Conservation (phyloP, 2,888 invertebrate genomes). For the Pyralis farinalis region DNA sequence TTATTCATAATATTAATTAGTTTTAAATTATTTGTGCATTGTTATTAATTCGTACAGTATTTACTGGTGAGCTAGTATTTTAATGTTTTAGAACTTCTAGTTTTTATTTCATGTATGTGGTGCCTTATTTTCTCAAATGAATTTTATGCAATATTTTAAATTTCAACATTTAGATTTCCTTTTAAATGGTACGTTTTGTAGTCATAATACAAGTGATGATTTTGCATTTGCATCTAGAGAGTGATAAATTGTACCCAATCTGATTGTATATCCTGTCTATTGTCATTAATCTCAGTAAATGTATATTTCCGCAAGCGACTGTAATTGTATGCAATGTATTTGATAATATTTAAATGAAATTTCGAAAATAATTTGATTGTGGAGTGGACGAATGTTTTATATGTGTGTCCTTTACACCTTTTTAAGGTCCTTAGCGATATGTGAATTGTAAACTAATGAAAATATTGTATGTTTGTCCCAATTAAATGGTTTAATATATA, state of each 20-base stretch:
- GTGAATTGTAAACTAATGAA: slow-evolving; percentile 78
- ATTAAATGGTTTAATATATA: slow-evolving; percentile 81
- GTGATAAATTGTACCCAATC: slow-evolving; percentile 26
- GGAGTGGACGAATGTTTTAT: slow-evolving; percentile 56
- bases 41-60: slow-evolving; percentile 61
- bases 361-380: slow-evolving; percentile 35
- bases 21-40: slow-evolving; percentile 41
- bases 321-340: slow-evolving; percentile 30
- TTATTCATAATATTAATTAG: slow-evolving; percentile 36
- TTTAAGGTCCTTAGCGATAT: slow-evolving; percentile 64
- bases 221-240: slow-evolving; percentile 37
- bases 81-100: slow-evolving; percentile 38
- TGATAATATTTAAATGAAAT: slow-evolving; percentile 38
- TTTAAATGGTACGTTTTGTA: slow-evolving; percentile 19
- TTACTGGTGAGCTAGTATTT: slow-evolving; percentile 55
- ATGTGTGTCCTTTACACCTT: slow-evolving; percentile 74
- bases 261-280: slow-evolving; percentile 29
- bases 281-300: slow-evolving; percentile 41
- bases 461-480: slow-evolving; percentile 79
- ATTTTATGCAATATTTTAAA: slow-evolving; percentile 40
- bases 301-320: slow-evolving; percentile 46
- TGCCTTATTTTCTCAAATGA: slow-evolving; percentile 66
- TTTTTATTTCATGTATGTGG: slow-evolving; percentile 64
- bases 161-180: slow-evolving; percentile 25
- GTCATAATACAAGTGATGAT: slow-evolving; percentile 20